Conservation (phyloP, 2,113 vertebrate genomes). For the Sigmodon hispidus region DNA sequence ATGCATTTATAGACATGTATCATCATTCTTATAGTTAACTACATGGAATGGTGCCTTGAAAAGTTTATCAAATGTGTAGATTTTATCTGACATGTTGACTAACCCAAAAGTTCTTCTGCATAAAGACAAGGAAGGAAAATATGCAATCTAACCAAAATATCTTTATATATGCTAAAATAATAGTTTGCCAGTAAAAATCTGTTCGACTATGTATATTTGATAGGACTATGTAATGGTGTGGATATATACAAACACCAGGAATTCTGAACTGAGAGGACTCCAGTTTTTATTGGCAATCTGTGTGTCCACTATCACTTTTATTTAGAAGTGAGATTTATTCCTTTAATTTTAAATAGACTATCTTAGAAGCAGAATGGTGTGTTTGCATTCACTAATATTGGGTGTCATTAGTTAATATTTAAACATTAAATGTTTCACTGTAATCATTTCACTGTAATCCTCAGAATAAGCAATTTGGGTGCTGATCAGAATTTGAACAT, state of each 20-base stretch:
- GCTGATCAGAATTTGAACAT: not conserved
- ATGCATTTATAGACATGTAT: too few relatives aligned
- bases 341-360: not conserved
- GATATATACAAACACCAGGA: rapidly evolving
- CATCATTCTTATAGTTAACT: not conserved
- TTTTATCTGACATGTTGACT: not conserved
- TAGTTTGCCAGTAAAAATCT: not conserved
- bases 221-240: not conserved
- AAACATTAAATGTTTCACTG: not conserved
- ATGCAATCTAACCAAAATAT: not conserved
- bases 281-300: not conserved
- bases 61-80: too few relatives aligned
- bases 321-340: not conserved
- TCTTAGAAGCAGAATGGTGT: not conserved
- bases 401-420: not conserved
- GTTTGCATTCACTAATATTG: not conserved
- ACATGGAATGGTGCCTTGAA: not conserved
- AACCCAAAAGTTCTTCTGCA: not conserved
- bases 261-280: not conserved
- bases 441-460: not conserved
- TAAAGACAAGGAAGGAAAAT: not conserved
- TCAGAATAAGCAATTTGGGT: not conserved
- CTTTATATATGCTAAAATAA: not conserved
- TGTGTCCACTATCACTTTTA: not conserved
- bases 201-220: not conserved